Percentiles rank a stretch among this genome's conserved stretches.
These are phyloP conservation scores for Argyrosomus regius DNA, from an alignment of 2,797 vertebrate species.

Conservation along the genomic window DNA sequence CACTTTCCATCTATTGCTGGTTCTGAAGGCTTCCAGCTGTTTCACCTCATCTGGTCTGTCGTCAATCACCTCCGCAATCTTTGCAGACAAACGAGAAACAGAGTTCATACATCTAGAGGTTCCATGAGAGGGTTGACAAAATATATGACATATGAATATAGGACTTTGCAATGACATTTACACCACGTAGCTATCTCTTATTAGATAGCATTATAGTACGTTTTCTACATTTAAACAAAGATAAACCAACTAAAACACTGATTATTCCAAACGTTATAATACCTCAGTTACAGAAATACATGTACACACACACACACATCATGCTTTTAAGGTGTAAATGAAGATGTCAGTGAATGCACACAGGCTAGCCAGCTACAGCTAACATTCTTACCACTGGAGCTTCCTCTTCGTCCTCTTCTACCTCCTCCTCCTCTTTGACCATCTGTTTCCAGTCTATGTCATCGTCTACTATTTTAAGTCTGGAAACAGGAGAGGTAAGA, in stretches of 20 bases:
- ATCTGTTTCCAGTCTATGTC: slow-evolving; percentile 90
- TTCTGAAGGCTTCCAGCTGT: slow-evolving; percentile 92
- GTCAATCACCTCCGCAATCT: slow-evolving; percentile 96
- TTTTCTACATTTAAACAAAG: background rate
- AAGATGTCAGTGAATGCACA: slow-evolving; percentile 12
- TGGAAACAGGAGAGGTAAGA: slow-evolving; percentile 56
- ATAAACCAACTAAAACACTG: background rate
- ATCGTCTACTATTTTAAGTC: slow-evolving; percentile 94
- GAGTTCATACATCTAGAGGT: background rate
- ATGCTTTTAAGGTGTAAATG: background rate
- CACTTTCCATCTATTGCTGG: slow-evolving; percentile 92
- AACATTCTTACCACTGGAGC: slow-evolving; percentile 86
- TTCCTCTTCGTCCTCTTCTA: slow-evolving; percentile 89
- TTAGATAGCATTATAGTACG: background rate
- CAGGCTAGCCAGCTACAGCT: background rate
- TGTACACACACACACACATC: background rate
- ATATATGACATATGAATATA: background rate
- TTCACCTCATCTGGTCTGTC: slow-evolving; percentile 94
- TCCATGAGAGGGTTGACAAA: background rate
- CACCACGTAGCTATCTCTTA: background rate
- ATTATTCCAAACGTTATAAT: background rate
- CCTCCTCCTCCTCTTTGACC: slow-evolving; percentile 71
- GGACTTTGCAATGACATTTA: background rate
- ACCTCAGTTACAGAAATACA: background rate
- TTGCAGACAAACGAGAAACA: slow-evolving; percentile 8